These are phyloP conservation scores for Athalia circularis DNA, from an alignment of 2,888 invertebrate species.

Conservation along the genomic window DNA sequence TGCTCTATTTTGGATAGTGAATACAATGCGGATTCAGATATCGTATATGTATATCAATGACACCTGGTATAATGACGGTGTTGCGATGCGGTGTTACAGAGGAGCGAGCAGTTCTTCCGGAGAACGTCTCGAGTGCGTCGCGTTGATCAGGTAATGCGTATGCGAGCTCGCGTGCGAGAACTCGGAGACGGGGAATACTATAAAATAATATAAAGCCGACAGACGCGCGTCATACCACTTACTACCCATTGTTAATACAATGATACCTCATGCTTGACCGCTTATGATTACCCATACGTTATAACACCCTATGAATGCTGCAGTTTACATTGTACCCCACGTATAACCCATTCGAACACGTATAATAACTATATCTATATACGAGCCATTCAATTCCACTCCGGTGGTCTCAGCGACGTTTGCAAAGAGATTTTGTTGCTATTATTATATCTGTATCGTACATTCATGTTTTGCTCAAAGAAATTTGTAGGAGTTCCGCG, in stretches of 20 bases:
- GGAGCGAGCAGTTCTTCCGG: background rate
- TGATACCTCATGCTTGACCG: conserved; percentile 9
- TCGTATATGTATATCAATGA: too few relatives aligned
- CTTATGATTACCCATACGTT: background rate
- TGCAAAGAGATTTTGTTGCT: too few relatives aligned
- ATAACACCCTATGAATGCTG: too few relatives aligned
- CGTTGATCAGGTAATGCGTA: conserved; percentile 36
- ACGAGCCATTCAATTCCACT: background rate
- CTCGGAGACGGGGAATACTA: conserved; percentile 18
- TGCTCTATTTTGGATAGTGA: too few relatives aligned
- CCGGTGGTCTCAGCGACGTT: background rate
- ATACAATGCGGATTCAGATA: too few relatives aligned
- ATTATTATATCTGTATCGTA: too few relatives aligned
- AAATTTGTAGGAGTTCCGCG: too few relatives aligned
- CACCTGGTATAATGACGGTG: too few relatives aligned
- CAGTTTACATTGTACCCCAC: background rate
- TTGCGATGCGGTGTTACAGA: too few relatives aligned
- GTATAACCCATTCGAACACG: too few relatives aligned
- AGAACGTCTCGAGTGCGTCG: background rate
- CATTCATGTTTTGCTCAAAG: too few relatives aligned
- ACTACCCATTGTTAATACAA: conserved; percentile 37
- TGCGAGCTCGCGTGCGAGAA: conserved; percentile 16
- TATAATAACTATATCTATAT: too few relatives aligned
- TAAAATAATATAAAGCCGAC: conserved; percentile 27
- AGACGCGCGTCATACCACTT: conserved; percentile 43